phyloP scores from a whole-genome alignment of 2,888 invertebrate genomes.

The Phortica okadai region DNA sequence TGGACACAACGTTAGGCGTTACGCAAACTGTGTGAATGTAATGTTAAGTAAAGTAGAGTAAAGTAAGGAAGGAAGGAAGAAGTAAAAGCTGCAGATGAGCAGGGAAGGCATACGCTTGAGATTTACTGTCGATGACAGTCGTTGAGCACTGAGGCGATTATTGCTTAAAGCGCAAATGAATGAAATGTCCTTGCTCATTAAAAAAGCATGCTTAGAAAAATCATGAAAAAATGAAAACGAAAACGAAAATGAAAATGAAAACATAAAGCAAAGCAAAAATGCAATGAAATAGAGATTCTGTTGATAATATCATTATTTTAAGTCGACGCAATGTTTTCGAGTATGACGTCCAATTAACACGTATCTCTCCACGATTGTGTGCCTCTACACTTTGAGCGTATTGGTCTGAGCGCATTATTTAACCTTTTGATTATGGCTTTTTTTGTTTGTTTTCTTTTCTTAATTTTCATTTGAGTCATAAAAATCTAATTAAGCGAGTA shows the following conservation, averaged over 20 bases:
- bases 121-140: conserved; percentile 4
- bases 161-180: neutral
- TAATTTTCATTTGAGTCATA: neutral
- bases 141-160: conserved; percentile 10
- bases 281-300: neutral
- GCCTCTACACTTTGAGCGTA: too few relatives aligned
- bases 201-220: neutral
- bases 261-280: neutral
- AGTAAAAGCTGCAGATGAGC: neutral
- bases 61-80: neutral
- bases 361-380: too few relatives aligned
- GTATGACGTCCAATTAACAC: too few relatives aligned
- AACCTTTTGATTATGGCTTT: conserved; percentile 56
- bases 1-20: neutral
- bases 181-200: conserved; percentile 9
- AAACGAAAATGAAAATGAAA: neutral
- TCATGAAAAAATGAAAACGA: neutral
- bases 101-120: neutral
- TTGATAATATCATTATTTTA: too few relatives aligned
- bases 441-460: conserved; percentile 47
- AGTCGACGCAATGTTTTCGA: conserved; percentile 15
- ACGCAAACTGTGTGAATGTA: neutral
- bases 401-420: neutral
- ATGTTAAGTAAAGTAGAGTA: neutral
- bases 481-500: conserved; percentile 38